These are phyloP conservation scores for Australoheros scitulus DNA, from an alignment of 2,113 vertebrate species.

Conservation along the genomic window DNA sequence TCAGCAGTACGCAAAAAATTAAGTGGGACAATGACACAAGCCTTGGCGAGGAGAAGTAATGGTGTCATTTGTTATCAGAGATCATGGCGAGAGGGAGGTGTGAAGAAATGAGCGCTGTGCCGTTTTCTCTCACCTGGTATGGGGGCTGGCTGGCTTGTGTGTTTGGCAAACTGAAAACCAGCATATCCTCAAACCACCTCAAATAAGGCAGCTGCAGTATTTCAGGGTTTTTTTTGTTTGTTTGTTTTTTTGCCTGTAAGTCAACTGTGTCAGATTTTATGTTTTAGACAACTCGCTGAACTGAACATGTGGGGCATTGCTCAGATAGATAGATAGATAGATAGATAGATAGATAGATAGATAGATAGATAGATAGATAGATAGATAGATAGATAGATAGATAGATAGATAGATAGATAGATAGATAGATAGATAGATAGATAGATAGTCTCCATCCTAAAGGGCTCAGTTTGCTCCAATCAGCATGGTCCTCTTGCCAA, in stretches of 20 bases:
- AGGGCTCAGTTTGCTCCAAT: background rate
- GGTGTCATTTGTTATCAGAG: slow-evolving; percentile 72
- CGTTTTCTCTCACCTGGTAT: slow-evolving; percentile 27
- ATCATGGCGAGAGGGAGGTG: slow-evolving; percentile 29
- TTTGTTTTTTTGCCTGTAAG: too few relatives aligned
- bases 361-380: too few relatives aligned
- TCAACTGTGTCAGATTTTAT: background rate
- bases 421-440: background rate
- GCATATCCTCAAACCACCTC: background rate
- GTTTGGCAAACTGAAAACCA: background rate
- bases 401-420: fast-evolving
- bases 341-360: background rate
- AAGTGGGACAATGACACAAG: slow-evolving; percentile 72
- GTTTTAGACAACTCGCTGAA: background rate
- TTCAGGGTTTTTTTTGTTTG: background rate
- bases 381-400: too few relatives aligned
- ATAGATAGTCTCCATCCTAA: too few relatives aligned
- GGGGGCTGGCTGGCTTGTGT: background rate
- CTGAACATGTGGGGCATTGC: background rate
- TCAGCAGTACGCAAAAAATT: slow-evolving; percentile 65
- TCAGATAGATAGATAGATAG: background rate
- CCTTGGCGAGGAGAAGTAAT: slow-evolving; percentile 61
- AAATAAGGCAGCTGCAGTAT: background rate
- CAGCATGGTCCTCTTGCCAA: background rate
- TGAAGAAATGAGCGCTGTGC: slow-evolving; percentile 20